Evolutionary conservation across 2,113 vertebrate species (phyloP), one percentile per base, ranked within the genome.

Genomic region (Cisticola juncidis): DNA sequence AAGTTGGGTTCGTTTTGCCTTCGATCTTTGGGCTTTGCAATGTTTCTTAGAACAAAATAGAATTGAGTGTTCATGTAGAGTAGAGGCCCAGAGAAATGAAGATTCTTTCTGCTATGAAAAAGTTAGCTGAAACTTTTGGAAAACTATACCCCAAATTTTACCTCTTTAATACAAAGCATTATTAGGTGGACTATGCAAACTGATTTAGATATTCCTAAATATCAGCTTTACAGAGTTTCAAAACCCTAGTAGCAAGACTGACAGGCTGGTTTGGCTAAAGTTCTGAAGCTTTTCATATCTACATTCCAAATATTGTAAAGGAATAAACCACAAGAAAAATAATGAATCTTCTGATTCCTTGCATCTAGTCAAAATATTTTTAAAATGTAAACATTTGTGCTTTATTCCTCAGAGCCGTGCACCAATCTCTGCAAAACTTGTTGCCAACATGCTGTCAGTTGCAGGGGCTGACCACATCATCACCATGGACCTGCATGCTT

Each of bases 401-500:
- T 95, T 96, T 92, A n/a, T 97, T 83, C 89, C 86, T 92, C 95
- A 99, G 99, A 99, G 99, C 62, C 99, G 99, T 47, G 99, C 99
- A 35, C 99, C 99, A 13, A 99, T 99, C 96, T 99, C 99, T 31
- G 99, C 99, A 54, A 99, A 99, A 85, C 99, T 99, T 90, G 99
- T 99, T 97, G 99, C 99, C 62, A 99, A 99, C 92, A 99, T 99
- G 99, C 94, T 99, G 45, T 99, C 99, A 1, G 99, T 99, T 62
- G 99, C 99, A 7, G 99, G 99, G 20, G 99, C 99, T 4, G 99
- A 99, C 96, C 99, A 99, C 97, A 99, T 99, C 95, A 99, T 99
- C 97, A 99, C 99, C 87, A 99, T 99, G 99, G 99, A 99, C 91
- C 97, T 99, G 35, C 99, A 99, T 40, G 99, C 99, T n/a, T 99